Evolutionary conservation across 2,797 vertebrate species (phyloP), one percentile per base, ranked within the genome.

Genomic region (Delichon dasypus): DNA sequence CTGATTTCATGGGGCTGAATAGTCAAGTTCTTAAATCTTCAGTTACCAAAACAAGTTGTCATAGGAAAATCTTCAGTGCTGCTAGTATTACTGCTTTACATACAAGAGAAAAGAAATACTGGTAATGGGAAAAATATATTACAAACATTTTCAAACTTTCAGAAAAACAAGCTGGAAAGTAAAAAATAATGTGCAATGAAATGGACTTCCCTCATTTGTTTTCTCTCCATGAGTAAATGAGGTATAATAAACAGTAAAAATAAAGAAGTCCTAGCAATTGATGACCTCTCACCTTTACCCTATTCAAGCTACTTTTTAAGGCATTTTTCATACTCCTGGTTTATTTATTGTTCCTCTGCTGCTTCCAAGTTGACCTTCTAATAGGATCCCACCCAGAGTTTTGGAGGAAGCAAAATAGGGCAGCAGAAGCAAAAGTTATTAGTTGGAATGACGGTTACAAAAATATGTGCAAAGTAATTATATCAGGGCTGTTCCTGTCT

Each of bases 331-430:
- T 93, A 58, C 18, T 74, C 65, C 54, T 74, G 11, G 21, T 84
- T 88, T 97, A 88, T 95, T 96, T 95, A 72, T 96, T 92, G 30
- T 96, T 94, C 77, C 32, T 90, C 50, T 90, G n/a, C 40, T 84
- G 61, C 50, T 94, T 85, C 78, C 75, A 92, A 93, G 65, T 15
- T 85, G 65, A 92, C 85, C 40, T 89, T 72, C 54, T 68, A 87
- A 92, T 77, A 93, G 51, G 40, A 89, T 90, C 54, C 77, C 86
- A 83, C 81, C 26, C 89, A 85, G 61, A 83, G 22, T 72, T 93
- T 72, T 83, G 36, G 38, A 94, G 77, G 68, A 89, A 85, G 73
- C 10, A 77, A 89, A 92, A 72, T 0, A 90, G 58, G 18, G n/a
- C 38, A 80, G 73, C 57, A 84, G 70, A 88, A 84, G 83, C 21